A percentile compares a stretch with the other conserved stretches of the same genome.
These are phyloP conservation scores for Diachasma alloeum DNA, from an alignment of 1,140 invertebrate species.

Conservation along the genomic window DNA sequence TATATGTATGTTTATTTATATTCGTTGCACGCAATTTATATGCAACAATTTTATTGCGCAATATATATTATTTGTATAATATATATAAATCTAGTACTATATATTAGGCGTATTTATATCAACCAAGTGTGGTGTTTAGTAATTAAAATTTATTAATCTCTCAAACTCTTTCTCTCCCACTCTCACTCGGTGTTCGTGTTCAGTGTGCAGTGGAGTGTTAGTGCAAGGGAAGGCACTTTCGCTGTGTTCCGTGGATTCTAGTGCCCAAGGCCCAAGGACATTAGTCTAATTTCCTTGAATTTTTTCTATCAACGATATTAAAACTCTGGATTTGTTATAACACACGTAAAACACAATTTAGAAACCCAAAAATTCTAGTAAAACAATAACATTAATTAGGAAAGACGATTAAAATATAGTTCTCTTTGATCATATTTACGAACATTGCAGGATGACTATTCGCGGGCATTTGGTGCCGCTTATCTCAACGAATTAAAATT, in stretches of 20 bases:
- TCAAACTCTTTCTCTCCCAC: slow-evolving; percentile 3
- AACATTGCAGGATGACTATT: no score
- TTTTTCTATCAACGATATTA: neutral
- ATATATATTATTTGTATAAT: slow-evolving; percentile 38
- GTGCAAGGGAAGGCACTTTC: slow-evolving; percentile 66
- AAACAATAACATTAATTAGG: neutral
- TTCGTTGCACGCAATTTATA: slow-evolving; percentile 54
- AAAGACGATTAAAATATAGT: neutral
- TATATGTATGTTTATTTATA: slow-evolving; percentile 40
- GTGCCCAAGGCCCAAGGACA: slow-evolving; percentile 31
- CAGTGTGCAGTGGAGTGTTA: slow-evolving; percentile 58
- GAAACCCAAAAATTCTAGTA: neutral
- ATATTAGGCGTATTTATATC: slow-evolving; percentile 48
- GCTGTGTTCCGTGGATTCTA: slow-evolving; percentile 45
- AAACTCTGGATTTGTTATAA: neutral
- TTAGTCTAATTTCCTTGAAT: neutral
- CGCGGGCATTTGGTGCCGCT: no score
- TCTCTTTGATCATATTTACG: neutral
- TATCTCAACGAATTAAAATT: neutral
- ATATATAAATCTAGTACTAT: slow-evolving; percentile 69
- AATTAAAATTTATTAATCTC: neutral
- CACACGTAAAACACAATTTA: neutral
- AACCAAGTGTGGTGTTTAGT: slow-evolving; percentile 37
- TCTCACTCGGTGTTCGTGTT: slow-evolving; percentile 15
- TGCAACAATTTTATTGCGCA: slow-evolving; percentile 39